These are phyloP conservation scores for Geopemphigus sp. DNA, from an alignment of 1,140 invertebrate genomes.

Conservation along the genomic window DNA sequence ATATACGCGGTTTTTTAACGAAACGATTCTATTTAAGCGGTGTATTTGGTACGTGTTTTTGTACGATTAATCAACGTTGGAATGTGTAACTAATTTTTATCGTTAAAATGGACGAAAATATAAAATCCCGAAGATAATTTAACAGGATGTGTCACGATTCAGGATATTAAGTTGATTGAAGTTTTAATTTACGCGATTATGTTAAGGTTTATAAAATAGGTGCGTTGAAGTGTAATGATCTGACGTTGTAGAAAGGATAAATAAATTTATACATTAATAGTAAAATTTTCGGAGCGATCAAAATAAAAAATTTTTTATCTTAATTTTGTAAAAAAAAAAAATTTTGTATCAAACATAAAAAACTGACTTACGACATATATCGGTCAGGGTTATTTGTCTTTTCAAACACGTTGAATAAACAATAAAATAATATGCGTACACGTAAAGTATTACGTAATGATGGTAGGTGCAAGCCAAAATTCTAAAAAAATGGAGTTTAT, in stretches of 20 bases:
- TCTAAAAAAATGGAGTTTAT: background rate
- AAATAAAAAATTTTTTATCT: too few species aligned
- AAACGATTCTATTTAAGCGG: too few species aligned
- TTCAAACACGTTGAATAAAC: background rate
- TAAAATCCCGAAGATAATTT: background rate
- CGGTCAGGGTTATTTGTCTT: conserved; percentile 2
- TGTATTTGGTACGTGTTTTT: too few species aligned
- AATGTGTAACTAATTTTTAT: background rate
- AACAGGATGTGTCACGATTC: background rate
- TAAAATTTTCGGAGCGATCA: background rate
- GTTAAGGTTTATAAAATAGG: background rate
- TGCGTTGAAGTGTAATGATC: background rate
- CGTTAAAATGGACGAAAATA: background rate
- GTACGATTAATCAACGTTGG: background rate
- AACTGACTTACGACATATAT: background rate
- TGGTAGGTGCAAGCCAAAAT: background rate
- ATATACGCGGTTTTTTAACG: too few species aligned
- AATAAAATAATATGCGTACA: background rate
- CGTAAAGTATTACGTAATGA: background rate
- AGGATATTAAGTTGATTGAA: background rate
- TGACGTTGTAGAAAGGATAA: background rate
- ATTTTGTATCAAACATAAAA: background rate
- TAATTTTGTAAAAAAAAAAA: too few species aligned
- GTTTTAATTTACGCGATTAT: conserved; percentile 1
- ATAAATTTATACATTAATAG: background rate